Percentiles rank a stretch among this genome's conserved stretches.
Conservation (phyloP, 2,797 vertebrate genomes). For the Tachyglossus aculeatus region DNA sequence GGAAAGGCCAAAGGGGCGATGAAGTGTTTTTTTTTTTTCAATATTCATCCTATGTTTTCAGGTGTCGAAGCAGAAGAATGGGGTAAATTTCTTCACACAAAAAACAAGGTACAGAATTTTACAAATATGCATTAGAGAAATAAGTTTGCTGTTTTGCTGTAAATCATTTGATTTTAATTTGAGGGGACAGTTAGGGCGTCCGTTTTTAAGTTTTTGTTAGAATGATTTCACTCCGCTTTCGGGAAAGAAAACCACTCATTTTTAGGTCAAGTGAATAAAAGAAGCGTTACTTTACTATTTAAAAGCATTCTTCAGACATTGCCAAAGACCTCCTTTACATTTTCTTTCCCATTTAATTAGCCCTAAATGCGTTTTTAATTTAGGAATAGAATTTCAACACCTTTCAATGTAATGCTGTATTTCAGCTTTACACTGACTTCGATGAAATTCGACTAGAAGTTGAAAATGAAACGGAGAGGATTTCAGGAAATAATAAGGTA, state of each 20-base stretch:
- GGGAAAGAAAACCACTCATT: too few relatives aligned
- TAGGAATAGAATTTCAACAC: constrained; percentile 21
- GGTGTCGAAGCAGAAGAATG: constrained; percentile 95
- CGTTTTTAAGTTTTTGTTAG: neutral
- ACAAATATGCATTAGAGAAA: constrained; percentile 9
- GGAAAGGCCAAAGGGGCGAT: constrained; percentile 19
- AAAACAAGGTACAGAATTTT: constrained; percentile 88
- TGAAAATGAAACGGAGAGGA: constrained; percentile 93
- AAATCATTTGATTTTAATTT: neutral
- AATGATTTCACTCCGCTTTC: too few relatives aligned
- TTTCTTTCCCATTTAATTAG: neutral
- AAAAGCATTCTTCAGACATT: too few relatives aligned
- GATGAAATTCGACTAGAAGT: constrained; percentile 99
- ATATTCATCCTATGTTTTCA: constrained; percentile 71
- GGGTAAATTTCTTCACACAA: constrained; percentile 99
- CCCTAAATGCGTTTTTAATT: neutral
- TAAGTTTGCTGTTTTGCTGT: neutral
- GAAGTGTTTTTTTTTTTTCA: constrained; percentile 29
- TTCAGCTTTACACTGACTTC: constrained; percentile 94
- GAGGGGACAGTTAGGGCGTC: constrained; percentile 7
- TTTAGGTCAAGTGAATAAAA: too few relatives aligned
- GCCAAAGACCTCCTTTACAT: neutral
- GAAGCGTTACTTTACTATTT: too few relatives aligned
- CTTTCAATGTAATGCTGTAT: constrained; percentile 27
- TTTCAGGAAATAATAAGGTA: constrained; percentile 98